Evolutionary conservation across 2,113 vertebrate species (phyloP), one percentile per base, ranked within the genome.

Genomic region (Polypterus senegalus): DNA sequence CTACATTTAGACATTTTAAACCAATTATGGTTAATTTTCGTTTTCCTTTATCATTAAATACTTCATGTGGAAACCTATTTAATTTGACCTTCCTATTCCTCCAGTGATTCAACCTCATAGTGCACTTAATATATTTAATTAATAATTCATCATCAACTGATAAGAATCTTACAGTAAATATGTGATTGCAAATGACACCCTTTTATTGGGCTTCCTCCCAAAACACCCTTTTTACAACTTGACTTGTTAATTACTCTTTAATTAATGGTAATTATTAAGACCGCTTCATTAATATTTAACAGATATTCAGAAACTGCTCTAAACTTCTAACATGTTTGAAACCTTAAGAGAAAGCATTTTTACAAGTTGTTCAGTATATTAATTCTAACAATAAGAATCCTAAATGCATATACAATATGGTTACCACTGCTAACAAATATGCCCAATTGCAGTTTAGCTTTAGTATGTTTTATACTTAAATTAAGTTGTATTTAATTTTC

Each of bases 81-180:
- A 66, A 75, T 79, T 78, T 82, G 81, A 86, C 82, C 85, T 85
- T 81, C 69, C 66, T 65, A 62, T 72, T 83, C 77, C 79, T 78
- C 73, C 47, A 78, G 78, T 51, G 74, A 76, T 71, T 72, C 74
- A 74, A 71, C 73, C 73, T 74, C 63, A 53, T 63, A 80, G 76
- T 75, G 64, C 72, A 75, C 65, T 67, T 63, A 73, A 73, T 74
- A 83, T 80, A 77, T 76, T 75, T 81, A 77, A 81, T 83, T 79
- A 81, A 83, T 81, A 81, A 86, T 83, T 82, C 72, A 85, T 82
- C 67, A 71, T 70, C 64, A 80, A 75, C 72, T 70, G 77, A 81
- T 70, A 77, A 69, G 64, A 69, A 74, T 71, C 70, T 71, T 70
- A 53, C 61, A 63, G 66, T 67, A 65, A 65, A 49, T 58, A 58